Conservation (phyloP, 2,797 vertebrate species). For the Antrozous pallidus region DNA sequence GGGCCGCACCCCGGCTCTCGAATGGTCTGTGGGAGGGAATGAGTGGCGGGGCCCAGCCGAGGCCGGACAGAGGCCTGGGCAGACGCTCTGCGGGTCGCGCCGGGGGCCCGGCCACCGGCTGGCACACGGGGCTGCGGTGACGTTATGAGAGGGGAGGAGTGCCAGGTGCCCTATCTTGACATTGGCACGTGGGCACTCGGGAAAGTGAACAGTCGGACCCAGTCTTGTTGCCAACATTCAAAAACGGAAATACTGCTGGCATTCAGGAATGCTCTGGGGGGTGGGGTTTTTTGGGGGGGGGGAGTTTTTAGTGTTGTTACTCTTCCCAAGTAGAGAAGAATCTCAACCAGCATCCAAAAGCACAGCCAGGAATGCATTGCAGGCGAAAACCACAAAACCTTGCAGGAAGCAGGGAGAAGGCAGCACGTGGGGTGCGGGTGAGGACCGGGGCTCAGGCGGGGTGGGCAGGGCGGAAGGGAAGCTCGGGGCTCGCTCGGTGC, state of each 20-base stretch:
- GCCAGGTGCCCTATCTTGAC: not conserved
- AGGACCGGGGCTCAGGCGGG: not conserved
- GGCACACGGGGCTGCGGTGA: not conserved
- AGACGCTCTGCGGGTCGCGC: no score
- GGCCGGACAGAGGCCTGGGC: not conserved
- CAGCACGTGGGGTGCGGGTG: not conserved
- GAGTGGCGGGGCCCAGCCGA: not conserved
- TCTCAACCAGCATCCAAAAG: not conserved
- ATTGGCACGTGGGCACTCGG: not conserved
- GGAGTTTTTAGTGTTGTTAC: not conserved
- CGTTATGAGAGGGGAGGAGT: not conserved
- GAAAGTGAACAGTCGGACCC: not conserved
- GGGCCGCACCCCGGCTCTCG: not conserved
- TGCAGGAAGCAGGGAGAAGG: conserved; percentile 29
- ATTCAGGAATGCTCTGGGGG: conserved; percentile 49
- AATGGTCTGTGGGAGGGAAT: rapidly evolving
- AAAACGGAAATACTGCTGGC: conserved; percentile 69
- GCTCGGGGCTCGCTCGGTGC: not conserved
- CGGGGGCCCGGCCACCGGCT: no score
- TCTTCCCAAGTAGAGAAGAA: conserved; percentile 41
- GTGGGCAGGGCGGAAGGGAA: not conserved
- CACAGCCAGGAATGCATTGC: not conserved
- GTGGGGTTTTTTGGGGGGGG: not conserved
- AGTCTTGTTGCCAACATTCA: not conserved
- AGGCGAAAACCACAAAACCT: not conserved